Evolutionary conservation across 2,113 vertebrate genomes (phyloP).

Genomic region (Colius striatus): DNA sequence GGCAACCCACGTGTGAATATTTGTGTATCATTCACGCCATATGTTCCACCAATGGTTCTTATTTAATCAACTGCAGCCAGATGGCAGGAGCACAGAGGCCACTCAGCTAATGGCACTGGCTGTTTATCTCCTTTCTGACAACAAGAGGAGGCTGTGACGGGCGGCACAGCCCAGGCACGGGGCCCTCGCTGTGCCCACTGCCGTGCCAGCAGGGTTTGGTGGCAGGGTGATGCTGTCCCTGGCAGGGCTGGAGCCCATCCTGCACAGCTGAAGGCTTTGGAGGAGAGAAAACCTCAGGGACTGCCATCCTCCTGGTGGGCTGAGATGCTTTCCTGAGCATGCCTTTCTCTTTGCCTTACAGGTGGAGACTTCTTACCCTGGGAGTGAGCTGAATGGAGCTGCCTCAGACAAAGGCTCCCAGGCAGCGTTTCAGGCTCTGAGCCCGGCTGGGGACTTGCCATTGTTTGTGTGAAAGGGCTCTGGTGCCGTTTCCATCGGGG

Average conservation of each 20-base stretch:
- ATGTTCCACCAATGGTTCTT: conserved; percentile 69
- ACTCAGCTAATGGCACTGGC: conserved; percentile 66
- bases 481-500: conserved; percentile 46
- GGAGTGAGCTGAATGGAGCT: conserved; percentile 56
- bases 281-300: background rate
- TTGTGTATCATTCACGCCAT: conserved; percentile 68
- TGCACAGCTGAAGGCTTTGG: background rate
- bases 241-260: background rate
- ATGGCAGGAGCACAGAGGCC: conserved; percentile 66
- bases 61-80: conserved; percentile 73
- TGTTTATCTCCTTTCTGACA: conserved; percentile 49
- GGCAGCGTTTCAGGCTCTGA: conserved; percentile 2
- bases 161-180: background rate
- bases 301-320: accelerated
- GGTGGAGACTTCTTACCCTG: conserved; percentile 71
- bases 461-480: conserved; percentile 25
- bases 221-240: accelerated
- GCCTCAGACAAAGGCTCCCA: conserved; percentile 57
- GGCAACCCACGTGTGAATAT: conserved; percentile 57
- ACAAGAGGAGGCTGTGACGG: background rate
- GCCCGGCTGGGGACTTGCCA: background rate
- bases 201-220: background rate
- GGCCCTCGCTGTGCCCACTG: accelerated
- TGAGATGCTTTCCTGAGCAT: background rate
- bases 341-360: conserved; percentile 64